phyloP scores from a whole-genome alignment of 2,888 invertebrate genomes.

The Lasioglossum morio region DNA sequence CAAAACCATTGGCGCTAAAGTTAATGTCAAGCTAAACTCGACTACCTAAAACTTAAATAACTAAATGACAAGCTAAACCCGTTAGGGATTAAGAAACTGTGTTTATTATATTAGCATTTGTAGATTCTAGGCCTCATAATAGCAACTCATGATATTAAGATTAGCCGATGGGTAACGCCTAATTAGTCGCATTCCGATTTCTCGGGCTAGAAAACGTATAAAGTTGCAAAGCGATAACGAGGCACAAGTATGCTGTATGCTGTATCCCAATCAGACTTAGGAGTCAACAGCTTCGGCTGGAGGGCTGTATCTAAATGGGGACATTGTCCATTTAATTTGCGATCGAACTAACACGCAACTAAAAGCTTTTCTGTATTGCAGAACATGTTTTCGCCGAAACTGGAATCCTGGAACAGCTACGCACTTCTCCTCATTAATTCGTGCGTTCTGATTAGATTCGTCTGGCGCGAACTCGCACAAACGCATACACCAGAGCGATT shows the following conservation, averaged over 20 bases:
- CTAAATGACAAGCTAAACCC: too few species aligned
- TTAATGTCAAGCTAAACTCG: neutral
- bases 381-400: neutral
- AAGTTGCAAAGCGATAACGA: constrained; percentile 6
- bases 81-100: neutral
- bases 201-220: neutral
- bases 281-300: neutral
- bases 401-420: neutral
- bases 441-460: neutral
- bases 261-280: neutral
- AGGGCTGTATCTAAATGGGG: neutral
- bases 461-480: neutral
- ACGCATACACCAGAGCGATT: neutral
- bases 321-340: neutral
- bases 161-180: neutral
- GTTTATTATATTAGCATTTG: neutral
- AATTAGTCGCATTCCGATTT: constrained; percentile 1
- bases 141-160: neutral
- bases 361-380: neutral
- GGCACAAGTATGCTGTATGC: neutral
- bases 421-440: neutral
- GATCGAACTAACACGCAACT: neutral
- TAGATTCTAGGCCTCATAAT: neutral
- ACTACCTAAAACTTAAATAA: neutral
- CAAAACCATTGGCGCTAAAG: neutral